These are phyloP conservation scores for Leucozona laternaria DNA, from an alignment of 2,888 invertebrate genomes.

Conservation along the genomic window DNA sequence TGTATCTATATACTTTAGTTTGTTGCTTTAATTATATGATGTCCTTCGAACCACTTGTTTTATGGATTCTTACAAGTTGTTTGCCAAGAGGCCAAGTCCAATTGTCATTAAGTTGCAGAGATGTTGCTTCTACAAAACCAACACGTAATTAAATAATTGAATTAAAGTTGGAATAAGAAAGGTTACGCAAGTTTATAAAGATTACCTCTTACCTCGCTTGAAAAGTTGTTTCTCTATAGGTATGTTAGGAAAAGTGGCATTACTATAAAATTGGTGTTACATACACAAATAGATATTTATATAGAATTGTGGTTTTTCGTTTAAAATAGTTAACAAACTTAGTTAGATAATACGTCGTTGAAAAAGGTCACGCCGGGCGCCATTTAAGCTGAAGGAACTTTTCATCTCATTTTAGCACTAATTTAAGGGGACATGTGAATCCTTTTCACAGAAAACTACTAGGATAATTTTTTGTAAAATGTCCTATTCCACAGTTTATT, in stretches of 20 bases:
- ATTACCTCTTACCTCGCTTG: background rate
- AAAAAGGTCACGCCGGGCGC: too few species aligned
- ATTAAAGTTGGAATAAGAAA: slow-evolving; percentile 16
- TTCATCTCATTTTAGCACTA: too few species aligned
- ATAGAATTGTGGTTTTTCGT: too few species aligned
- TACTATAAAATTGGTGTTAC: background rate
- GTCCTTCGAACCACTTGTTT: slow-evolving; percentile 59
- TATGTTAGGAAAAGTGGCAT: background rate
- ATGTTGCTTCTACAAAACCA: background rate
- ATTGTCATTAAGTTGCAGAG: background rate
- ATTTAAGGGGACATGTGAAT: too few species aligned
- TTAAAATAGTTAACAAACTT: too few species aligned
- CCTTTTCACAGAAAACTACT: too few species aligned
- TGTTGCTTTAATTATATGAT: slow-evolving; percentile 53
- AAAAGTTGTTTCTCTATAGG: background rate
- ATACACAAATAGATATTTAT: too few species aligned
- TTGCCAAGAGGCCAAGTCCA: slow-evolving; percentile 13
- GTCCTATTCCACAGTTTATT: too few species aligned
- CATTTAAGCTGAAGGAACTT: too few species aligned
- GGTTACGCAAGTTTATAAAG: background rate
- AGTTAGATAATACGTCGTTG: too few species aligned
- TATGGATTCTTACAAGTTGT: slow-evolving; percentile 40
- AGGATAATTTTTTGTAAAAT: too few species aligned
- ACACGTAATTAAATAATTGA: slow-evolving; percentile 18
- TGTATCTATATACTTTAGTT: slow-evolving; percentile 18